Conservation (phyloP, 2,888 invertebrate genomes). For the Acrobasis consociella region DNA sequence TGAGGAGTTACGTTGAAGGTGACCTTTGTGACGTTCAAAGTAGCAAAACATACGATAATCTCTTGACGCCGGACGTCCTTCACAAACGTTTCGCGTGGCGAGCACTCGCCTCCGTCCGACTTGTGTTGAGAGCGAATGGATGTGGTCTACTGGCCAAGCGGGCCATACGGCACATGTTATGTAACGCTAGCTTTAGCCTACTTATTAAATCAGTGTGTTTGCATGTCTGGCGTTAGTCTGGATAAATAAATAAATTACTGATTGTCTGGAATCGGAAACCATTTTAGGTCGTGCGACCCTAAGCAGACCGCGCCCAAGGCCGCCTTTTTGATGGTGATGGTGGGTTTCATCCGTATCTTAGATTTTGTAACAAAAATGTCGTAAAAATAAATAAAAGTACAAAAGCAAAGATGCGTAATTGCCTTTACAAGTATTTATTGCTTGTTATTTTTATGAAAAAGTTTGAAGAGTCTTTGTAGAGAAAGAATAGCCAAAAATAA, state of each 20-base stretch:
- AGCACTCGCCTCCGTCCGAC: background rate
- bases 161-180: conserved; percentile 39
- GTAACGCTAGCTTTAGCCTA: conserved; percentile 24
- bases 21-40: no score
- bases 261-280: no score
- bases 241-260: no score
- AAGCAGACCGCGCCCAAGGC: no score
- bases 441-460: background rate
- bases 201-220: conserved; percentile 9
- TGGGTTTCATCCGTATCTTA: background rate
- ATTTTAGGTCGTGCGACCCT: no score
- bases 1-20: no score
- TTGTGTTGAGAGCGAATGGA: conserved; percentile 51
- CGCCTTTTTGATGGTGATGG: no score
- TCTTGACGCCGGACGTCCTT: background rate
- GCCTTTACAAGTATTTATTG: background rate
- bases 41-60: no score
- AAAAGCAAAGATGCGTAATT: background rate
- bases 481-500: background rate
- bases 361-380: background rate
- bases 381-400: background rate
- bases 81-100: background rate
- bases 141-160: conserved; percentile 51
- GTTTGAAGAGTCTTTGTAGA: background rate
- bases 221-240: background rate